phyloP scores from a whole-genome alignment of 2,113 vertebrate genomes.

The Pelobates fuscus region DNA sequence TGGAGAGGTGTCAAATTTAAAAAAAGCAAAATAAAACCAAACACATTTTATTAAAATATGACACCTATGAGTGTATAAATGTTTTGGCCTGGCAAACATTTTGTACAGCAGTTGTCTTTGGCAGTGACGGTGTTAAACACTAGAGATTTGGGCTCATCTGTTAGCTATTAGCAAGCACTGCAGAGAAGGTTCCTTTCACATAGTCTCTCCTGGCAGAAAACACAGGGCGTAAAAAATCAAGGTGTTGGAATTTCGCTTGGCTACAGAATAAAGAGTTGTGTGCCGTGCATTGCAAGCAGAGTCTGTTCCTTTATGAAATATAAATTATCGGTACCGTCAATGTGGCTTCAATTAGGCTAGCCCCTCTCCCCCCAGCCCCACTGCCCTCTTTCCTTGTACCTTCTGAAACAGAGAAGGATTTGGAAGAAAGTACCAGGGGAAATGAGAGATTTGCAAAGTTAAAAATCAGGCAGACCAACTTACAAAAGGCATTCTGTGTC shows the following conservation, averaged over 20 bases:
- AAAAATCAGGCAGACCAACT: too few species aligned
- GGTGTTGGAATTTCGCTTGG: conserved; percentile 70
- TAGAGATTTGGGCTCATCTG: conserved; percentile 48
- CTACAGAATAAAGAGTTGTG: conserved; percentile 62
- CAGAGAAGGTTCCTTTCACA: conserved; percentile 41
- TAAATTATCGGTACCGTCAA: conserved; percentile 56
- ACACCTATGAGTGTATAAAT: conserved; percentile 15
- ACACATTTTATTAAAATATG: not conserved
- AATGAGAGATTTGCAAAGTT: conserved; percentile 40
- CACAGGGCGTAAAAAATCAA: conserved; percentile 58
- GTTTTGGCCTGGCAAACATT: not conserved
- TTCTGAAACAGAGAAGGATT: not conserved
- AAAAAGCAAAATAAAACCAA: not conserved
- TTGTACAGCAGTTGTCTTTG: not conserved
- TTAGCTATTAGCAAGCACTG: conserved; percentile 53
- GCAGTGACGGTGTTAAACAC: conserved; percentile 34
- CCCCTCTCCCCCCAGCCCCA: not conserved
- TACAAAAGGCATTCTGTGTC: not conserved
- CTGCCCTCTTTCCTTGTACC: not conserved
- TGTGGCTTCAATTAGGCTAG: conserved; percentile 60
- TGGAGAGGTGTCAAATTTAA: too few species aligned
- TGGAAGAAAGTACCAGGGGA: not conserved
- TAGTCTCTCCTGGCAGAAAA: conserved; percentile 53
- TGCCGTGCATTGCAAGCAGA: conserved; percentile 49
- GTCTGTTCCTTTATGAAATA: conserved; percentile 50